Percentiles rank a stretch among this genome's conserved stretches.
Evolutionary conservation across 2,888 invertebrate species (phyloP).

Genomic region (Meghimatium bilineatum): DNA sequence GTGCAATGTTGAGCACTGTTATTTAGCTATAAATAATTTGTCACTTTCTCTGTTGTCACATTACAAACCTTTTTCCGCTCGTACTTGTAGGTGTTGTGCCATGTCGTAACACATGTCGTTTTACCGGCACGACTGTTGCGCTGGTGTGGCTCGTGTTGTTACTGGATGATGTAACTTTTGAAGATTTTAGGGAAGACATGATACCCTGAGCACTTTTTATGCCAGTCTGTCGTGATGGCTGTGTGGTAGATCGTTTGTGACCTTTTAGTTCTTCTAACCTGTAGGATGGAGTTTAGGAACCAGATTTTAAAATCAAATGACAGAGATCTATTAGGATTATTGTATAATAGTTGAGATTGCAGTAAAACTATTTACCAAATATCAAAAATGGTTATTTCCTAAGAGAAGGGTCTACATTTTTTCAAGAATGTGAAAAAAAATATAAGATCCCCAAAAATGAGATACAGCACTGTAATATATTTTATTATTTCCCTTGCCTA

Average conservation of each 20-base stretch:
- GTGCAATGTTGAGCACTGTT: neutral
- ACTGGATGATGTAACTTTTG: constrained; percentile 61
- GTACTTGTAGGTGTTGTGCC: constrained; percentile 60
- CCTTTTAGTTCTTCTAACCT: constrained; percentile 70
- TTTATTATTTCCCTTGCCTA: no score
- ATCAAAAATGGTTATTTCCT: no score
- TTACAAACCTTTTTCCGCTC: constrained; percentile 69
- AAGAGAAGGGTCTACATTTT: no score
- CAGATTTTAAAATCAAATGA: no score
- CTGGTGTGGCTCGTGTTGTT: constrained; percentile 64
- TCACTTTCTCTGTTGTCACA: neutral
- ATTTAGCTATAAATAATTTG: neutral
- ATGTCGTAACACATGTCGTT: constrained; percentile 48
- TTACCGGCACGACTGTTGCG: constrained; percentile 43
- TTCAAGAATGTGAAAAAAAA: no score
- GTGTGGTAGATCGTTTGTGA: constrained; percentile 71
- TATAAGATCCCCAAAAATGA: no score
- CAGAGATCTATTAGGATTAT: no score
- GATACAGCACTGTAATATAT: no score
- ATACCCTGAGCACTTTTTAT: constrained; percentile 72
- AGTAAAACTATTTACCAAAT: no score
- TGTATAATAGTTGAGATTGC: no score
- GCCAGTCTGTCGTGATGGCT: constrained; percentile 63
- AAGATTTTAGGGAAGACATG: constrained; percentile 71
- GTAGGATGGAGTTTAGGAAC: neutral